Percentiles rank a stretch among this genome's conserved stretches.
phyloP scores from a whole-genome alignment of 2,888 invertebrate genomes.

The Amphipoea oculea region DNA sequence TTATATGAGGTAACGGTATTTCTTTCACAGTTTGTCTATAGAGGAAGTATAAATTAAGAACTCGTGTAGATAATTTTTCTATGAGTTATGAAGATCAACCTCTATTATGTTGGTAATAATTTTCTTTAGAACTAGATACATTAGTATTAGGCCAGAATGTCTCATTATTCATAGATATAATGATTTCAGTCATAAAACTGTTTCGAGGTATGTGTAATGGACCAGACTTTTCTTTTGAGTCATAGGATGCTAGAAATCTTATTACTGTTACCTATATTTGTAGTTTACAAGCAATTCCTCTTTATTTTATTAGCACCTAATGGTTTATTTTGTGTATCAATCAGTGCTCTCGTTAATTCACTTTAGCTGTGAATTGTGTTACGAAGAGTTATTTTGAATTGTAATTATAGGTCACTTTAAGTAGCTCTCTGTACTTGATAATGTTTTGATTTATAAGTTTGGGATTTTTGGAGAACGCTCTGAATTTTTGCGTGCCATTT shows the following conservation, averaged over 20 bases:
- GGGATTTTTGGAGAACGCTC: slow-evolving; percentile 7
- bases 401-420: slow-evolving; percentile 51
- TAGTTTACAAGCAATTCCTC: slow-evolving; percentile 35
- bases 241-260: slow-evolving; percentile 12
- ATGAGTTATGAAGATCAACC: slow-evolving; percentile 18
- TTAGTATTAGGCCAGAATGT: slow-evolving; percentile 6
- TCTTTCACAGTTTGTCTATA: slow-evolving; percentile 61
- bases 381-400: slow-evolving; percentile 31
- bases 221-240: slow-evolving; percentile 13
- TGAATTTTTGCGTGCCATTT: slow-evolving; percentile 20
- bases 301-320: slow-evolving; percentile 45
- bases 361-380: slow-evolving; percentile 31
- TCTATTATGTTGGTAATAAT: slow-evolving; percentile 15
- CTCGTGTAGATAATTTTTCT: slow-evolving; percentile 25
- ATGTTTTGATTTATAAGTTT: slow-evolving; percentile 32
- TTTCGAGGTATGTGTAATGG: slow-evolving; percentile 16
- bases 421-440: slow-evolving; percentile 47
- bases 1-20: slow-evolving; percentile 70
- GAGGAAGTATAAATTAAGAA: slow-evolving; percentile 60
- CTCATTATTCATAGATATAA: slow-evolving; percentile 35
- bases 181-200: slow-evolving; percentile 19
- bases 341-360: slow-evolving; percentile 31
- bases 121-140: slow-evolving; percentile 16
- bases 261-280: slow-evolving; percentile 35
- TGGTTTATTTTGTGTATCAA: slow-evolving; percentile 43